These are phyloP conservation scores for Coenonympha arcania DNA, from an alignment of 2,888 invertebrate species.

Conservation along the genomic window DNA sequence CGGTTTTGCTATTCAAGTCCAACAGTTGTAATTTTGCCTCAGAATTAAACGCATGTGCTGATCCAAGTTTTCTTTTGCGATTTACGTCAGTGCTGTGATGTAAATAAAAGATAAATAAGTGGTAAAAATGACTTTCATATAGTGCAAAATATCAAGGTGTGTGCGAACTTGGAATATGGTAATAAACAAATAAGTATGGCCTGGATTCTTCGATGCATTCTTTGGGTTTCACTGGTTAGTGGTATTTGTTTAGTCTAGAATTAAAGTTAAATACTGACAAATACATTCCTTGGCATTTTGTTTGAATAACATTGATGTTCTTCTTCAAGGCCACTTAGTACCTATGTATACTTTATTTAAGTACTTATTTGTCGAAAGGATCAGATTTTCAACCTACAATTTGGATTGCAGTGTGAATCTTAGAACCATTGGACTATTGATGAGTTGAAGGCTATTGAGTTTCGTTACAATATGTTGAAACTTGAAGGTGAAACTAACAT, in stretches of 20 bases:
- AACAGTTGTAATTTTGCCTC: slow-evolving; percentile 24
- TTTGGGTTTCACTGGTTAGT: slow-evolving; percentile 46
- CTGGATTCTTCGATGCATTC: slow-evolving; percentile 41
- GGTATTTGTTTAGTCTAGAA: background rate
- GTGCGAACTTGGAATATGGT: slow-evolving; percentile 18
- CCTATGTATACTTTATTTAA: too few relatives aligned
- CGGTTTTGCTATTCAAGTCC: too few relatives aligned
- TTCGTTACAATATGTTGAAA: too few relatives aligned
- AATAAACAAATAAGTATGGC: slow-evolving; percentile 37
- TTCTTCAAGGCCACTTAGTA: too few relatives aligned
- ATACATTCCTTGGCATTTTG: too few relatives aligned
- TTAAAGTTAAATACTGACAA: background rate
- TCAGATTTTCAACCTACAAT: too few relatives aligned
- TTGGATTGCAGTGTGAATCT: too few relatives aligned
- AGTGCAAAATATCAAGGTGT: slow-evolving; percentile 6
- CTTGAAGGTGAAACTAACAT: too few relatives aligned
- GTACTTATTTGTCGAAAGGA: too few relatives aligned
- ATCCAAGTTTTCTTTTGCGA: background rate
- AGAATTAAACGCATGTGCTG: slow-evolving; percentile 18
- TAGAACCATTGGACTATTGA: too few relatives aligned
- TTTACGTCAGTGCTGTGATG: slow-evolving; percentile 6
- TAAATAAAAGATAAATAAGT: background rate
- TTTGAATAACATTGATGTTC: too few relatives aligned
- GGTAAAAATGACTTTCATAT: slow-evolving; percentile 10
- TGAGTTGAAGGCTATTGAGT: too few relatives aligned